Percentiles rank a stretch among this genome's conserved stretches.
Conservation (phyloP, 1,140 invertebrate genomes). For the Drosophila lacteicornis region DNA sequence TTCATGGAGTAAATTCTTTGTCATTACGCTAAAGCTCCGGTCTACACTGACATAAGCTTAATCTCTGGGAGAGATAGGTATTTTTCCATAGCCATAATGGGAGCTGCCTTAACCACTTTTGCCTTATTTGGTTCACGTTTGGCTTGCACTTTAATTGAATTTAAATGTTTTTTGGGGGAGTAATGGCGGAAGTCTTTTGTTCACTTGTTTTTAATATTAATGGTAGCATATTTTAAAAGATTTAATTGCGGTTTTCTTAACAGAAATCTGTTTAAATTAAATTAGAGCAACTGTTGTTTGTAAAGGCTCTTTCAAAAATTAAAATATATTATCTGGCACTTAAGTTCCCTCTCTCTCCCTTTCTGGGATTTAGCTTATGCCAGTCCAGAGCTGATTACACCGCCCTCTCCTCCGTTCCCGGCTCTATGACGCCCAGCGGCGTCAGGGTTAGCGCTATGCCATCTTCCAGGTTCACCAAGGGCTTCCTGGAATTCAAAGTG, state of each 20-base stretch:
- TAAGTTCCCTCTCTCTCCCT: neutral
- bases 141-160: constrained; percentile 9
- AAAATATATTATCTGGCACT: neutral
- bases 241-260: neutral
- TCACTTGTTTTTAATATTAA: neutral
- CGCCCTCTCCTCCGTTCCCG: constrained; percentile 63
- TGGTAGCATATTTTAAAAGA: neutral
- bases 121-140: constrained; percentile 6
- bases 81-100: constrained; percentile 2
- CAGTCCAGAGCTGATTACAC: constrained; percentile 24
- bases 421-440: constrained; percentile 68
- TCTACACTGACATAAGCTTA: constrained; percentile 18
- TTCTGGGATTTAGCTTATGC: neutral
- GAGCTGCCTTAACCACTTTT: constrained; percentile 7
- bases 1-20: constrained; percentile 52
- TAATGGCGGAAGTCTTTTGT: neutral
- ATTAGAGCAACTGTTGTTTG: neutral
- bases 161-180: neutral
- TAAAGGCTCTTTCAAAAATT: too few relatives aligned
- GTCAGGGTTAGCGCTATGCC: constrained; percentile 70
- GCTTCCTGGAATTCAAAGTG: constrained; percentile 62
- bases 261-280: neutral
- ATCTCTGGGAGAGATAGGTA: constrained; percentile 10
- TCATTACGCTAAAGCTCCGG: constrained; percentile 16
- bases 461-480: constrained; percentile 66